phyloP scores from a whole-genome alignment of 2,797 vertebrate species.

The Trachurus trachurus region DNA sequence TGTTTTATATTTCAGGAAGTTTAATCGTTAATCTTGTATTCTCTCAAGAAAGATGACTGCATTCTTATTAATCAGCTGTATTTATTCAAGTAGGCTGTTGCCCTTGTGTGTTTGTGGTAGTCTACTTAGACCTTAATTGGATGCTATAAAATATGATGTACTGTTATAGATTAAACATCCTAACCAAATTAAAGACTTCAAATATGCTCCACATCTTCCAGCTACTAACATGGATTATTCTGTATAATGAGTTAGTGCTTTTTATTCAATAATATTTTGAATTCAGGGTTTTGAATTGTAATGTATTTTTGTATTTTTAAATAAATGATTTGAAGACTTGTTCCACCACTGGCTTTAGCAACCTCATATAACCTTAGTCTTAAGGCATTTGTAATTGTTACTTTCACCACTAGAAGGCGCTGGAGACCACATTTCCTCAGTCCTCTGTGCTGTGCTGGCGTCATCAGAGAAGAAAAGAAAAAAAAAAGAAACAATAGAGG shows the following conservation, averaged over 20 bases:
- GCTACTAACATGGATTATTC: neutral
- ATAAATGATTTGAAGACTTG: neutral
- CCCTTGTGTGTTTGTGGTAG: neutral
- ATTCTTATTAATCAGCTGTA: neutral
- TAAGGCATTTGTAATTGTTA: neutral
- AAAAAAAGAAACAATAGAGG: conserved; percentile 1
- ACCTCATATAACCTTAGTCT: neutral
- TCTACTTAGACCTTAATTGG: neutral
- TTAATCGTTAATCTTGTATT: neutral
- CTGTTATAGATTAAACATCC: neutral
- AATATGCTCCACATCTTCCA: neutral
- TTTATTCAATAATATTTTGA: neutral
- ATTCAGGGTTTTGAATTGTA: neutral
- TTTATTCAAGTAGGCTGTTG: neutral
- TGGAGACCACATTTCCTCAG: conserved; percentile 51
- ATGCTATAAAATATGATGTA: neutral
- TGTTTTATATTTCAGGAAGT: neutral
- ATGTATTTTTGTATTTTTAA: neutral
- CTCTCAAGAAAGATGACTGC: no score
- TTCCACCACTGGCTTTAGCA: neutral
- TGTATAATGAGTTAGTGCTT: neutral
- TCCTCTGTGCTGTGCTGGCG: neutral
- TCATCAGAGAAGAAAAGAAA: neutral
- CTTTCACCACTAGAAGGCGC: conserved; percentile 43
- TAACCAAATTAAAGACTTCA: neutral